phyloP scores from a whole-genome alignment of 1,140 invertebrate genomes.

The Drosophila nannoptera region DNA sequence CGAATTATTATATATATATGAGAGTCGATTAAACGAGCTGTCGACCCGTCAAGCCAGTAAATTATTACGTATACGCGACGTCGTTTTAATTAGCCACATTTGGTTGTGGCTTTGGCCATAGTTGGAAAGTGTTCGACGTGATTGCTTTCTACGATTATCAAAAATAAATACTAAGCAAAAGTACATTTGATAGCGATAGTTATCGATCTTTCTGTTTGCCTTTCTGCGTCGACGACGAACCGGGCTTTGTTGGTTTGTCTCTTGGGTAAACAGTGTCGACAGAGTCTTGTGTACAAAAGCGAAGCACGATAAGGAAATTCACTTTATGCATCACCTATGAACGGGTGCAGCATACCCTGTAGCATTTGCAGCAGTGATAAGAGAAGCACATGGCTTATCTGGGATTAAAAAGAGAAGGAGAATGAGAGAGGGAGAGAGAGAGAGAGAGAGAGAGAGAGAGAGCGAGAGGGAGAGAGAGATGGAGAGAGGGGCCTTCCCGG shows the following conservation, averaged over 20 bases:
- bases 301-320: too few species aligned
- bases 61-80: slow-evolving; percentile 29
- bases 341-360: background rate
- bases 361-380: background rate
- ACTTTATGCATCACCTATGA: background rate
- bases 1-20: slow-evolving; percentile 9
- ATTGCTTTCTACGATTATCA: background rate
- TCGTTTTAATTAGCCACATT: background rate
- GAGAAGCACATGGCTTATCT: too few species aligned
- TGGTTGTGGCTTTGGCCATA: background rate
- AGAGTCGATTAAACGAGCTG: slow-evolving; percentile 23
- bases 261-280: too few species aligned
- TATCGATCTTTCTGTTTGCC: background rate
- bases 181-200: background rate
- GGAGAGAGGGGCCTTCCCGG: too few species aligned
- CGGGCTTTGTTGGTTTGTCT: background rate
- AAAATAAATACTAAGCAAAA: background rate
- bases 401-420: too few species aligned
- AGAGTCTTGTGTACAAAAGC: too few species aligned
- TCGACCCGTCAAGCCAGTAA: slow-evolving; percentile 10
- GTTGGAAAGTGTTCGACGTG: background rate
- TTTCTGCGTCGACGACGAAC: too few species aligned
- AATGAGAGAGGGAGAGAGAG: too few species aligned
- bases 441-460: too few species aligned
- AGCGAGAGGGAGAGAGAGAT: too few species aligned